Evolutionary conservation across 2,113 vertebrate species (phyloP).

Genomic region (Gallinago jamesoni): DNA sequence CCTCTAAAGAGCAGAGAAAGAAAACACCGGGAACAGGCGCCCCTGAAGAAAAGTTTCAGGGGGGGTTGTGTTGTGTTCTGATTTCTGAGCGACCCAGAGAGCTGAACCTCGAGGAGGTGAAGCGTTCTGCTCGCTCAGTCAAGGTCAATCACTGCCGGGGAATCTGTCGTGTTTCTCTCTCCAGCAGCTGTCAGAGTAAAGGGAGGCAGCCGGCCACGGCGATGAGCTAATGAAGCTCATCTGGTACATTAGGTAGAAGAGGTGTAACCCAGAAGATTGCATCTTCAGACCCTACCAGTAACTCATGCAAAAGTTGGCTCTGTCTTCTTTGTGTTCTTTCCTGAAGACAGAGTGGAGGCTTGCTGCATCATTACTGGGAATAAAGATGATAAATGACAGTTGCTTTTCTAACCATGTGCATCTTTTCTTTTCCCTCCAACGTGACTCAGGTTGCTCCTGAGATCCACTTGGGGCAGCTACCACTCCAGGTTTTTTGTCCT

Average conservation of each 20-base stretch:
- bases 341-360: constrained; percentile 30
- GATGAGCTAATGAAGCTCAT: constrained; percentile 31
- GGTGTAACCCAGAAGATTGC: neutral
- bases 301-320: constrained; percentile 22
- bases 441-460: neutral
- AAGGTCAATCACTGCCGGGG: neutral
- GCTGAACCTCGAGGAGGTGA: neutral
- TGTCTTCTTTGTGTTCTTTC: neutral
- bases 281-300: neutral
- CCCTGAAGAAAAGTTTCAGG: neutral
- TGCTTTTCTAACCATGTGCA: constrained; percentile 11
- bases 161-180: neutral
- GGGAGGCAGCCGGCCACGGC: neutral
- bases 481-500: neutral
- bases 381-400: constrained; percentile 32
- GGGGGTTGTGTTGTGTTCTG: neutral
- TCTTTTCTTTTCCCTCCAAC: neutral
- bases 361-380: neutral
- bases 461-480: neutral
- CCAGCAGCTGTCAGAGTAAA: neutral
- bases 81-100: neutral
- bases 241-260: constrained; percentile 25
- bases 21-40: rapidly evolving
- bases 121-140: neutral
- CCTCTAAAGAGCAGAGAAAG: neutral